Conservation (phyloP, 2,888 invertebrate genomes). For the Ligdia adustata region DNA sequence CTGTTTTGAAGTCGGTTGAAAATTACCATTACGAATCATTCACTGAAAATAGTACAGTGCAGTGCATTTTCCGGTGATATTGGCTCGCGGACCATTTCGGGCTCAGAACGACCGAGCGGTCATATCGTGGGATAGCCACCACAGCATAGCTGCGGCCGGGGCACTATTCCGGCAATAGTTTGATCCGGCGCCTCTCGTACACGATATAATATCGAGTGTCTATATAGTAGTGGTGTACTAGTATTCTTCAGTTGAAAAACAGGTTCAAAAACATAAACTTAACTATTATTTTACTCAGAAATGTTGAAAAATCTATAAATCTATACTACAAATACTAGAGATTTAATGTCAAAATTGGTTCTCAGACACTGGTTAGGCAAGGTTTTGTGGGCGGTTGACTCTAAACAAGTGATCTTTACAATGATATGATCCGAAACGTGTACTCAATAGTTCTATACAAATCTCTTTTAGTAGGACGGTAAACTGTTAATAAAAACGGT, state of each 20-base stretch:
- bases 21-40: neutral
- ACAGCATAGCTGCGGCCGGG: conserved; percentile 24
- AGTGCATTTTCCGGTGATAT: conserved; percentile 72
- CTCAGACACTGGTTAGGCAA: too few species aligned
- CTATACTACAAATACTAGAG: too few species aligned
- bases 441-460: too few species aligned
- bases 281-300: too few species aligned
- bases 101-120: conserved; percentile 50
- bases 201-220: too few species aligned
- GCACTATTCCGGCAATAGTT: conserved; percentile 36
- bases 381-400: too few species aligned
- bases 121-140: conserved; percentile 39
- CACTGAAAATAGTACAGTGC: conserved; percentile 31
- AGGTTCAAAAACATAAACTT: too few species aligned
- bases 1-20: neutral
- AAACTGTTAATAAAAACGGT: neutral
- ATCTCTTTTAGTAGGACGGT: neutral
- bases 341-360: too few species aligned
- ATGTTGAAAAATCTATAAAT: too few species aligned
- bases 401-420: neutral
- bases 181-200: too few species aligned
- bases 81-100: conserved; percentile 61
- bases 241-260: too few species aligned
- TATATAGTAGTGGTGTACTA: too few species aligned
- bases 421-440: neutral